These are phyloP conservation scores for Epinephelus malabaricus DNA, from an alignment of 2,797 vertebrate genomes.

Conservation along the genomic window DNA sequence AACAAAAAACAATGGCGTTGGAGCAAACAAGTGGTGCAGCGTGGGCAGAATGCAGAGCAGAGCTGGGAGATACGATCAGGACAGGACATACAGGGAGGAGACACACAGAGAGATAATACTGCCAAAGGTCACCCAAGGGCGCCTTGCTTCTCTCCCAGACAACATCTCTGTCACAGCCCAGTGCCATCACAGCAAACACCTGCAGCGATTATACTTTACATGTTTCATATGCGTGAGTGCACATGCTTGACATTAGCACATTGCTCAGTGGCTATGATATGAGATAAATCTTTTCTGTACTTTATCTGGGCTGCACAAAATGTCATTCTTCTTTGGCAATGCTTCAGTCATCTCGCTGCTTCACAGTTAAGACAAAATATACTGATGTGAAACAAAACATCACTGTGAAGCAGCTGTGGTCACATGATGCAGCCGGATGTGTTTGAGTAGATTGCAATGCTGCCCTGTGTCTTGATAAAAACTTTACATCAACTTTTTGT, in stretches of 20 bases:
- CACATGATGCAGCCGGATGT: too few relatives aligned
- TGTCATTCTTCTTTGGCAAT: not conserved
- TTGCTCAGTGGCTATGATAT: not conserved
- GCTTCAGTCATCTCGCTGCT: conserved; percentile 14
- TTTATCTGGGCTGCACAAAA: not conserved
- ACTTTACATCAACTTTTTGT: not conserved
- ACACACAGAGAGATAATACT: conserved; percentile 50
- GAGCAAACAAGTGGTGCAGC: conserved; percentile 60
- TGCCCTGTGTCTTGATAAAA: not conserved
- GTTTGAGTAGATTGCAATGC: not conserved
- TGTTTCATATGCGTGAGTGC: not conserved
- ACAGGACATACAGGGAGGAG: conserved; percentile 54
- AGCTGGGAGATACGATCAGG: conserved; percentile 67
- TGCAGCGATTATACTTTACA: conserved; percentile 12
- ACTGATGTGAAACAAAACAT: not conserved
- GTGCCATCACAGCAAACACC: conserved; percentile 34
- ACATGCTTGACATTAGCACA: conserved; percentile 3
- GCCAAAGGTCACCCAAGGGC: conserved; percentile 67
- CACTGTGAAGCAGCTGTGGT: not conserved
- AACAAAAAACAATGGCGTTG: conserved; percentile 1
- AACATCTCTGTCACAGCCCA: conserved; percentile 38
- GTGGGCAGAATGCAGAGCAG: conserved; percentile 66
- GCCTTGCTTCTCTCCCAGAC: conserved; percentile 29
- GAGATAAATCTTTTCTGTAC: not conserved
- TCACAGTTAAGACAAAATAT: not conserved